Conservation (phyloP, 2,797 vertebrate genomes). For the Rhynchonycteris naso region DNA sequence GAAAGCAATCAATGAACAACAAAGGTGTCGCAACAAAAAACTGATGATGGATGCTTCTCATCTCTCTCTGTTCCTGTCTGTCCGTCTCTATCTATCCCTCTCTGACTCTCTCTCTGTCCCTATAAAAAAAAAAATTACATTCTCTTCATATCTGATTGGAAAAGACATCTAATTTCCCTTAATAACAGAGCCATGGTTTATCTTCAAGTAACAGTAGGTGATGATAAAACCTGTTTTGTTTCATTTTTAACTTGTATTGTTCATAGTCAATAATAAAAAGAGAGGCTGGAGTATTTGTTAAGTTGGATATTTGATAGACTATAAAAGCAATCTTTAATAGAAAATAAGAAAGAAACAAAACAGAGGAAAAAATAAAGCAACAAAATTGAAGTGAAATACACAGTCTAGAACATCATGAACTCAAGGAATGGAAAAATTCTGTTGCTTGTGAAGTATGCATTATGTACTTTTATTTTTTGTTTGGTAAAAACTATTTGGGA, state of each 20-base stretch:
- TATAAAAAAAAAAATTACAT: conserved; percentile 54
- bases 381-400: conserved; percentile 51
- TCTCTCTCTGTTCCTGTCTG: too few relatives aligned
- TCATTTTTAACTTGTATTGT: neutral
- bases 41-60: too few relatives aligned
- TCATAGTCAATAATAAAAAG: conserved; percentile 1
- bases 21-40: too few relatives aligned
- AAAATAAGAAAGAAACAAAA: conserved; percentile 60
- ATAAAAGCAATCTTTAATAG: conserved; percentile 52
- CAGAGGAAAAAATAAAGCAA: conserved; percentile 55
- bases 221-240: neutral
- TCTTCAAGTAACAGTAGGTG: conserved; percentile 41
- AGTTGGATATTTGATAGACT: conserved; percentile 53
- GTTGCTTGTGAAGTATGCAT: neutral
- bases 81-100: too few relatives aligned
- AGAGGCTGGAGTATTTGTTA: conserved; percentile 19
- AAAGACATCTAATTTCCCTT: conserved; percentile 44
- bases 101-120: too few relatives aligned
- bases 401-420: neutral
- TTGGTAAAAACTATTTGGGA: neutral
- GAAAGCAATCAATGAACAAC: too few relatives aligned
- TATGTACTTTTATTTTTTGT: neutral
- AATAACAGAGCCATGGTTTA: conserved; percentile 48
- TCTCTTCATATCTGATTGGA: conserved; percentile 39
- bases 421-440: neutral